Base-by-base conservation (phyloP, 2,113 vertebrate genomes). In the Hystrix cristata region DNA sequence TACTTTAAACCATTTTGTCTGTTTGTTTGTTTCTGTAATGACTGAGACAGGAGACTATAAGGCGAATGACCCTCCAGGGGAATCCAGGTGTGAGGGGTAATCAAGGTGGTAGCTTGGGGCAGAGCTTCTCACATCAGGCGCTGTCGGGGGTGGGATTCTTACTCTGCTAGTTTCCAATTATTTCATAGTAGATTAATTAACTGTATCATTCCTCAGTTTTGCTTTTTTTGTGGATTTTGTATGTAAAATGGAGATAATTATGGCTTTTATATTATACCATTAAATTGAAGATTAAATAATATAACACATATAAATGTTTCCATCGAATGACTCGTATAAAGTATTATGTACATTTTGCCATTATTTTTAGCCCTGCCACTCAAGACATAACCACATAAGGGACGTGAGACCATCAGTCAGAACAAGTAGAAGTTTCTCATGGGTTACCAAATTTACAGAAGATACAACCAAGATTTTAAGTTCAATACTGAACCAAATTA, bases 401-500 rank as follows among this genome's bases (percentile, higher is more conserved):
- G 12, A 31, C 60, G 74, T 62, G 43, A 94, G 11, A 74, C 80
- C 43, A 38, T 23, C 19, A 38, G 21, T 85, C 23, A n/a, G 18
- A 60, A 11, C 31, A 38, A n/a, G 31, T 27, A 79, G 38, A 92
- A 51, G 19, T 78, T 83, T 82, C 34, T 79, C 5, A 3, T 12
- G 4, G 18, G 51, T 80, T 92, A 67, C 79, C n/a, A 90, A 55
- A 74, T 34, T 79, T 65, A 87, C 7, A 91, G 69, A 65, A 80
- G 11, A 18, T 59, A 60, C 59, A 27, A 67, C 5, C 29, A 64
- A 67, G 12, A 18, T 51, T 90, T 84, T 69, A 34, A 51, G 6
- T 67, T 92, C 31, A 85, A 6, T n/a, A 62, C 7, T 76, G 38
- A 90, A 62, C 94, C 62, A 90, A 87, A 91, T 53, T 46, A 92